Percentiles rank a stretch among this genome's conserved stretches.
Conservation (phyloP, 2,888 invertebrate genomes). For the Rhimphoctona megacephalus region DNA sequence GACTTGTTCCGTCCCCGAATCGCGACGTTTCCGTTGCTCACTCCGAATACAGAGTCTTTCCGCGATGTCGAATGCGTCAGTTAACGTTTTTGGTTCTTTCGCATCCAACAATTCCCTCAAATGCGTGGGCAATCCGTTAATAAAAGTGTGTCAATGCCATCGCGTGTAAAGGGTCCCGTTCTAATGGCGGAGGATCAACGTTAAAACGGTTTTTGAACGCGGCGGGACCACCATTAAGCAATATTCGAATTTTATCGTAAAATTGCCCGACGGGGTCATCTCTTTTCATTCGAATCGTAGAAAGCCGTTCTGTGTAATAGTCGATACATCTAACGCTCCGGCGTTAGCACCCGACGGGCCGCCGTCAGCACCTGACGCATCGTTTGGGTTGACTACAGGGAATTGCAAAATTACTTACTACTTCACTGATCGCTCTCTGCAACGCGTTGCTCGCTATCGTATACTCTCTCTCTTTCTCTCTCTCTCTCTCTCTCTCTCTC, state of each 20-base stretch:
- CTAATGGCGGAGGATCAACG: neutral
- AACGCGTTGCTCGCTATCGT: no score
- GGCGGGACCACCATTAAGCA: conserved; percentile 6
- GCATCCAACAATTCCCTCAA: neutral
- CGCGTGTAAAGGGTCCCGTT: neutral
- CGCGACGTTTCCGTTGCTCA: neutral
- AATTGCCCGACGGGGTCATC: conserved; percentile 29
- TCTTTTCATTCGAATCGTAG: conserved; percentile 19
- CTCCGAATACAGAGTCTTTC: neutral
- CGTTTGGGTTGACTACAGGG: no score
- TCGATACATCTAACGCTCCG: no score
- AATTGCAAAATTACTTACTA: no score
- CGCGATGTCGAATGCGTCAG: conserved; percentile 14
- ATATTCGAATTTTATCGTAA: conserved; percentile 28
- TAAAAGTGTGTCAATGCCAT: neutral
- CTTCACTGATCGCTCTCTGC: no score
- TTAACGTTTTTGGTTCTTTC: neutral
- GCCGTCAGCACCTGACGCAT: no score
- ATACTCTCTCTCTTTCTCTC: no score
- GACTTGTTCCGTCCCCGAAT: neutral
- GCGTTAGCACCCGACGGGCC: no score
- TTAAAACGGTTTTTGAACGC: neutral
- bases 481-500: no score
- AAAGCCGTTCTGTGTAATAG: conserved; percentile 14
- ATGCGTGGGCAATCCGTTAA: conserved; percentile 7